Base-by-base conservation (phyloP, 2,113 vertebrate species). In the Melanerpes aurifrons region DNA sequence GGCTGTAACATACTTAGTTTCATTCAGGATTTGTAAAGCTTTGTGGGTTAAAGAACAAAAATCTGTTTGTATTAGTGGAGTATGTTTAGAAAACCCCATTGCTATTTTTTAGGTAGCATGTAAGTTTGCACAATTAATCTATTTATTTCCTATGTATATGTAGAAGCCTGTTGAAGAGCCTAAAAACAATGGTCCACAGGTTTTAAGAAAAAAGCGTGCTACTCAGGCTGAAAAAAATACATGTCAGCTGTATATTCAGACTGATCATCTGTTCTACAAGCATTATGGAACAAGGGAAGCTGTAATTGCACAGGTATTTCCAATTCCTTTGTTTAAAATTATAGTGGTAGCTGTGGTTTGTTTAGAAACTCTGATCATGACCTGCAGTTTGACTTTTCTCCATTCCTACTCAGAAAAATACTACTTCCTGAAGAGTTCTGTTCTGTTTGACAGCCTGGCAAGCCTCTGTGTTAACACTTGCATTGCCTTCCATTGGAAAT, bases 171-270 rank as follows among this genome's bases (percentile, higher is more conserved):
- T 90, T 79, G 95, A 97, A 86, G 96, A 98, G 63, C 95, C 94
- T 69, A 89, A 93, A 82, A 83, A 72, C 20, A 91, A 86, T 31
- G 98, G 96, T 61, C 98, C 99, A 29, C 97, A 99, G 89, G 96
- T 98, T 89, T 96, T 99, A 93, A 98, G 99, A 92, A 99, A 82
- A 90, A 99, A 98, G 53, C 98, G 99, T 91, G 99, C 99, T 16
- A 97, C 98, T 10, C 98, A 97, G 81, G 98, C 97, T 75, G 98
- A 99, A 94, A 99, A 98, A 93, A 99, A 99, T 94, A 99, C 99
- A 0, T 99, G 99, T 80, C 99, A 99, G 95, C 98, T 99, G 50
- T 99, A 98, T 86, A 99, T 99, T 96, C 99, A 99, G 97, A 99
- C 99, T 4, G 99, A 99, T 95, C 99, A 99, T 92, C 96, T 99